Evolutionary conservation across 2,888 invertebrate genomes (phyloP).

Genomic region (Cephus pygmeus): DNA sequence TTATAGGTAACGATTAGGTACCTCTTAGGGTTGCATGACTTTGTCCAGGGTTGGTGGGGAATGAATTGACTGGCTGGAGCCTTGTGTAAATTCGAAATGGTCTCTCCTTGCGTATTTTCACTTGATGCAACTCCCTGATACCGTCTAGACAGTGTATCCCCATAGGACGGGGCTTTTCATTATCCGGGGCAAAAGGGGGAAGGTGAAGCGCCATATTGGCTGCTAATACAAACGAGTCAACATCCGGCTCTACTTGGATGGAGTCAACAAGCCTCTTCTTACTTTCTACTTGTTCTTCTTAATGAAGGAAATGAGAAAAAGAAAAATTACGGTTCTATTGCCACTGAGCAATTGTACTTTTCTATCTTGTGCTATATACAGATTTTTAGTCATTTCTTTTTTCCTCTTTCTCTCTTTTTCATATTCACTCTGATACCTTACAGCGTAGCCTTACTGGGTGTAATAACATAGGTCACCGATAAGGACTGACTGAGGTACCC

Average conservation of each 20-base stretch:
- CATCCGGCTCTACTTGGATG: conserved; percentile 19
- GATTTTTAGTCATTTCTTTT: neutral
- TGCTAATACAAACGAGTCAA: conserved; percentile 25
- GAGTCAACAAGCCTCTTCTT: conserved; percentile 5
- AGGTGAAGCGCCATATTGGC: conserved; percentile 9
- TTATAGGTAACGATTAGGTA: neutral
- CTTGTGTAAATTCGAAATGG: neutral
- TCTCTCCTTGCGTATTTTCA: neutral
- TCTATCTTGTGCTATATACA: neutral
- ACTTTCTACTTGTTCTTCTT: conserved; percentile 3
- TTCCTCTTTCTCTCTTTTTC: neutral
- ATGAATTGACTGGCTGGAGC: neutral
- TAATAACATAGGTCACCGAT: neutral
- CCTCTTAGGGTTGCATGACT: neutral
- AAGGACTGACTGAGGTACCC: too few relatives aligned
- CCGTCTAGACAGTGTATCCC: neutral
- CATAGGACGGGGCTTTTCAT: conserved; percentile 6
- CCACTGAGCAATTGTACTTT: neutral
- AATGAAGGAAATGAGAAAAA: conserved; percentile 5
- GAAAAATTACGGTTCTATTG: neutral
- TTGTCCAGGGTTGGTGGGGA: too few relatives aligned
- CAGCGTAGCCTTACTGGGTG: conserved; percentile 11
- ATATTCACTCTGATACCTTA: neutral
- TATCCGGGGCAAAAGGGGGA: conserved; percentile 15
- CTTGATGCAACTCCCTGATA: neutral